Evolutionary conservation across 1,140 invertebrate genomes (phyloP).

Genomic region (Gryllus bimaculatus): DNA sequence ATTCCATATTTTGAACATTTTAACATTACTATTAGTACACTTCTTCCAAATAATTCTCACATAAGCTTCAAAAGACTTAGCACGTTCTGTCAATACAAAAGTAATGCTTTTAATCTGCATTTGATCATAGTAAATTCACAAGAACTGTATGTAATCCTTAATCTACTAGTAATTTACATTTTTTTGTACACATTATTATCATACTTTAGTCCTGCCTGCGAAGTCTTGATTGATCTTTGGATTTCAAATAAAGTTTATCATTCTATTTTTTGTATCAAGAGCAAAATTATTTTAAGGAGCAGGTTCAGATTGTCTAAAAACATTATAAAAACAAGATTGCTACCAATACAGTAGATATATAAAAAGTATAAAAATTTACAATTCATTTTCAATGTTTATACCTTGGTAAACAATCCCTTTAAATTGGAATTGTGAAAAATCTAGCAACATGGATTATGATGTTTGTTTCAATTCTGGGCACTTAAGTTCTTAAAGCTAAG

Average conservation of each 20-base stretch:
- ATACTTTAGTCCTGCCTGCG: no score
- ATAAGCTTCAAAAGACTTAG: neutral
- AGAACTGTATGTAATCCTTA: neutral
- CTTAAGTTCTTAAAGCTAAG: constrained; percentile 1
- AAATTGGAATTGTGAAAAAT: neutral
- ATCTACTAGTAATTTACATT: neutral
- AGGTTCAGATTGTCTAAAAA: neutral
- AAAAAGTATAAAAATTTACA: neutral
- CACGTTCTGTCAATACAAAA: no score
- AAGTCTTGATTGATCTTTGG: no score
- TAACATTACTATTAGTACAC: neutral
- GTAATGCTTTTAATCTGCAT: no score
- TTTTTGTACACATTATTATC: no score
- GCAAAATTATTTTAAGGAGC: neutral
- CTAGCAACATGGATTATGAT: neutral
- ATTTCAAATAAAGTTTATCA: neutral
- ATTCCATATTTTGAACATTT: no score
- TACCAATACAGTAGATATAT: neutral
- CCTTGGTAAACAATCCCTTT: no score
- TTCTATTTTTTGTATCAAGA: neutral
- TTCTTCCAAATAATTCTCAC: neutral
- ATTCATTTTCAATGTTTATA: neutral
- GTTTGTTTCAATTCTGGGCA: neutral
- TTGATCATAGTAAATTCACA: no score
- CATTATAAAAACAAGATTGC: neutral